Percentiles rank a stretch among this genome's conserved stretches.
Evolutionary conservation across 2,113 vertebrate genomes (phyloP).

Genomic region (Chrysochloris asiatica): DNA sequence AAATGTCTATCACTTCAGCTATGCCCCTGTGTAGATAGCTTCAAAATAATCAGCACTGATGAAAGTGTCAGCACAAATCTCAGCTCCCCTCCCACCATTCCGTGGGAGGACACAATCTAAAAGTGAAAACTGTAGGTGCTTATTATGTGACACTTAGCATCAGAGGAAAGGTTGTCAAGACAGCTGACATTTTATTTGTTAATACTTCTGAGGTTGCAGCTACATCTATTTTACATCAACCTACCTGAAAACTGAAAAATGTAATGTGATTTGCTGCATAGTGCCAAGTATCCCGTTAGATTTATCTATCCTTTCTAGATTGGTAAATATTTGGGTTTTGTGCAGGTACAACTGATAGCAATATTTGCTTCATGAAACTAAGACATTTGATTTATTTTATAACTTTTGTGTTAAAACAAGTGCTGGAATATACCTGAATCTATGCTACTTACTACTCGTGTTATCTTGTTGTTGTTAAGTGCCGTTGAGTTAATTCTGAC

Average conservation of each 20-base stretch:
- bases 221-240: not conserved
- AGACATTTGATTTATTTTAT: not conserved
- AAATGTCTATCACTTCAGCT: not conserved
- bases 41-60: not conserved
- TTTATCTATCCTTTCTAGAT: not conserved
- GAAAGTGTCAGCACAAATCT: not conserved
- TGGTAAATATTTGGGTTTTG: not conserved
- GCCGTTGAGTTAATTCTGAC: too few relatives aligned
- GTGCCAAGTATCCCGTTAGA: not conserved
- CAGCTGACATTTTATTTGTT: slow-evolving; percentile 7
- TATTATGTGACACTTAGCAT: not conserved
- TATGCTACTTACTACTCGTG: too few relatives aligned
- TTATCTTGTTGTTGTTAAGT: too few relatives aligned
- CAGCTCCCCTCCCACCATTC: not conserved
- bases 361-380: not conserved
- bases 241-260: not conserved
- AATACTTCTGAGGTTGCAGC: not conserved
- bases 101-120: not conserved
- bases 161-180: not conserved
- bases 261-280: not conserved
- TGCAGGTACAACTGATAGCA: not conserved
- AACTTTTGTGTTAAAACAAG: not conserved
- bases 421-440: too few relatives aligned
- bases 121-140: not conserved
- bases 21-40: not conserved